These are phyloP conservation scores for Tinea pellionella DNA, from an alignment of 2,888 invertebrate species.

Conservation along the genomic window DNA sequence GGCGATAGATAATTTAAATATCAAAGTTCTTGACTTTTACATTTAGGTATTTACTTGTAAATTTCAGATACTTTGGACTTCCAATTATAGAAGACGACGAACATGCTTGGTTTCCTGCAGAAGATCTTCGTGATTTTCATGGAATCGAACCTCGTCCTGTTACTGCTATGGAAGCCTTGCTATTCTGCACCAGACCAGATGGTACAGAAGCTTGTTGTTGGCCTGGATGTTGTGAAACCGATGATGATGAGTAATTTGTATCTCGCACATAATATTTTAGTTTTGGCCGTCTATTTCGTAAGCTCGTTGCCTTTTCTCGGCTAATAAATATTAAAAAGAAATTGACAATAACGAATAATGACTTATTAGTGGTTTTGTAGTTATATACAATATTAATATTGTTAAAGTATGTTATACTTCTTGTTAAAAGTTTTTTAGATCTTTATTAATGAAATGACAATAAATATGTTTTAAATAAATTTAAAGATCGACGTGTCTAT, in stretches of 20 bases:
- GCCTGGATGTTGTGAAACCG: constrained; percentile 67
- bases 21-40: too few species aligned
- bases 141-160: constrained; percentile 82
- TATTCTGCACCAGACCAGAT: constrained; percentile 88
- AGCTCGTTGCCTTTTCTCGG: neutral
- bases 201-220: constrained; percentile 87
- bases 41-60: too few species aligned
- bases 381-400: neutral
- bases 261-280: too few species aligned
- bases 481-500: too few species aligned
- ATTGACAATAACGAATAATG: too few species aligned
- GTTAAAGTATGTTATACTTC: constrained; percentile 15
- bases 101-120: constrained; percentile 92
- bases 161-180: constrained; percentile 78
- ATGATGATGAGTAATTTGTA: constrained; percentile 46
- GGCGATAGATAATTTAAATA: too few species aligned
- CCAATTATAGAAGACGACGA: constrained; percentile 88
- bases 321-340: neutral
- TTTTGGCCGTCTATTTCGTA: neutral
- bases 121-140: constrained; percentile 89
- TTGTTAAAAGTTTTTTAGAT: constrained; percentile 13
- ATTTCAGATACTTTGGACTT: constrained; percentile 79
- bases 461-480: constrained; percentile 14
- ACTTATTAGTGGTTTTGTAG: too few species aligned
- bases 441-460: constrained; percentile 14